Evolutionary conservation across 2,888 invertebrate species (phyloP).

Genomic region (Nomada ruficornis): DNA sequence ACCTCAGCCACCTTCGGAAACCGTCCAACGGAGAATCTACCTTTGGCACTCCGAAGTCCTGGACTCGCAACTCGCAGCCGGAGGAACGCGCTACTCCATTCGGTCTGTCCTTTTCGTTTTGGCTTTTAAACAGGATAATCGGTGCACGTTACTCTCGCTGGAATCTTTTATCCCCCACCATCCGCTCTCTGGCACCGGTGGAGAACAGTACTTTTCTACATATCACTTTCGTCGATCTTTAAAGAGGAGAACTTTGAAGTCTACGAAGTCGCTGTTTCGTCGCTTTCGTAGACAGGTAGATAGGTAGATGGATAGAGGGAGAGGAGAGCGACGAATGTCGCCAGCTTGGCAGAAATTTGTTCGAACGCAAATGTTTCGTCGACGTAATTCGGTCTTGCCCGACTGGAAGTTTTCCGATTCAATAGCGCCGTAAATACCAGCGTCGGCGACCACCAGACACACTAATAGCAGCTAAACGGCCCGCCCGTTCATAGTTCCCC

Average conservation of each 20-base stretch:
- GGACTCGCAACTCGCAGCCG: constrained; percentile 19
- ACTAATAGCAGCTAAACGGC: constrained; percentile 32
- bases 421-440: not conserved
- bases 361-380: constrained; percentile 10
- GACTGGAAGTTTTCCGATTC: constrained; percentile 14
- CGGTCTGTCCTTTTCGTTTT: constrained; percentile 29
- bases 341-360: not conserved
- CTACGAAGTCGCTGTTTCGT: constrained; percentile 11
- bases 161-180: not conserved
- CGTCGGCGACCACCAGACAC: not conserved
- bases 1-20: not conserved
- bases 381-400: constrained; percentile 1
- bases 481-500: constrained; percentile 5
- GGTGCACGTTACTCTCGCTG: constrained; percentile 40
- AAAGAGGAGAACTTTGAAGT: too few relatives aligned
- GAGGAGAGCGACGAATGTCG: not conserved
- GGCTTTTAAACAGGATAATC: constrained; percentile 40
- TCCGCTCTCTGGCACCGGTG: not conserved
- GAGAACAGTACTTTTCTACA: not conserved
- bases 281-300: not conserved
- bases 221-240: too few relatives aligned
- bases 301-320: too few relatives aligned
- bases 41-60: constrained; percentile 30
- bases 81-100: constrained; percentile 32
- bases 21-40: constrained; percentile 41